Conservation (phyloP, 2,113 vertebrate species). For the Ceuthmochares aereus region DNA sequence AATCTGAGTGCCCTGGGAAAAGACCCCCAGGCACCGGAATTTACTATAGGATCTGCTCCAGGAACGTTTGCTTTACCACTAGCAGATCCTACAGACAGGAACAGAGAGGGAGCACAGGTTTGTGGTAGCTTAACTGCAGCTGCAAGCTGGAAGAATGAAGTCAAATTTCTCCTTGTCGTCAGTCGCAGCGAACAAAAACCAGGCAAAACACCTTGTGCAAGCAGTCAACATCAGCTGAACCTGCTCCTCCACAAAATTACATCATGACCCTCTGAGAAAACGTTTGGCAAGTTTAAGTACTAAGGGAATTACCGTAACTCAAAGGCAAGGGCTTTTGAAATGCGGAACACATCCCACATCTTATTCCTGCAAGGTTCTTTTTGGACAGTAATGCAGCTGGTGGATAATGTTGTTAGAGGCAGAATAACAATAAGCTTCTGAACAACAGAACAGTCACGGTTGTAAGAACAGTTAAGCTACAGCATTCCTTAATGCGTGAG, state of each 20-base stretch:
- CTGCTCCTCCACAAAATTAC: background rate
- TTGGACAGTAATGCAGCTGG: background rate
- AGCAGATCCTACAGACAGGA: background rate
- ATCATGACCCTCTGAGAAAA: background rate
- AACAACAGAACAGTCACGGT: background rate
- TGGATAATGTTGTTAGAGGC: background rate
- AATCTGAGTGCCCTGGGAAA: background rate
- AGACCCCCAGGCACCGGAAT: background rate
- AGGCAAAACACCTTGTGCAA: background rate
- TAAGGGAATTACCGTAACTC: fast-evolving
- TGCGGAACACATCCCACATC: background rate
- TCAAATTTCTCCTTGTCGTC: background rate
- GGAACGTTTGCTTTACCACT: background rate
- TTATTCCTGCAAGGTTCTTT: background rate
- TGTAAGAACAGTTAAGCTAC: background rate
- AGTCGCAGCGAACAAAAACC: fast-evolving
- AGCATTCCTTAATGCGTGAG: background rate
- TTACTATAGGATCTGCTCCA: background rate
- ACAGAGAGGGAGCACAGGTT: background rate
- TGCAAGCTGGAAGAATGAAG: background rate
- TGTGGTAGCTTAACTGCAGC: background rate
- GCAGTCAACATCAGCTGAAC: background rate
- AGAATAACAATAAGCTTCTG: background rate
- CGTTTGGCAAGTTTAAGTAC: fast-evolving
- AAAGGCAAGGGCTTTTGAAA: background rate